Base-by-base conservation (phyloP, 2,888 invertebrate species). In the Cheilosia pagana region DNA sequence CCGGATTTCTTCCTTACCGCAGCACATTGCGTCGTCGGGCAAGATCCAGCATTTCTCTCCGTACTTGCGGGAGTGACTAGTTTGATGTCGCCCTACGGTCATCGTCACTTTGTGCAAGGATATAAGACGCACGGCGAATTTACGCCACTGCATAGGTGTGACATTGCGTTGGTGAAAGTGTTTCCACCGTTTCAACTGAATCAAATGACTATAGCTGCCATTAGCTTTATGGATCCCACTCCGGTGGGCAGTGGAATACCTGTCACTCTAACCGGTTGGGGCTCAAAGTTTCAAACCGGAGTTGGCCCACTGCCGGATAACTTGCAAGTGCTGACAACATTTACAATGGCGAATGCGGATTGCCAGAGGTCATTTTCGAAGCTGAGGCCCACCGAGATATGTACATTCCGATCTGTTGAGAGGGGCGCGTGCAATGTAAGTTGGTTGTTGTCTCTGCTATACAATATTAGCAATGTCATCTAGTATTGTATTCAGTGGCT, bases 11-110 rank as follows among this genome's bases (percentile, higher is more conserved):
- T 92, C 2, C 87, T 92, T 0, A 92, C 92, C 0, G 92, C 92
- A 21, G 92, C 92, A 0, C 92, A 92, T 81, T 92, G 92, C 57
- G 90, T 92, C 55, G 48, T n/a, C 70, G 90, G 90, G 0, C 90
- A 89, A 68, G 88, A 90, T 81, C 88, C 90, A 6, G 87, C 88
- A 16, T 78, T 6, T 1, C 14, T 91, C 7, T 90, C 88, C 0
- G 88, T 90, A 3, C 87, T 91, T 6, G 89, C 89, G 0, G 90
- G 90, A 0, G 87, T 90, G 14, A 87, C 89, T 14, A 89, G 89
- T 81, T 87, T 90, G 5, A 60, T 43, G 25, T 87, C 59, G 43
- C 87, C 86, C 12, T 88, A 89, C 6, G 90, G 89, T 0, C 63
- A 77, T 14, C 88, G 92, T 10, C 88, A 90, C 3, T 88, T 89